These are phyloP conservation scores for Platycheirus rosarum DNA, from an alignment of 2,888 invertebrate species.

Conservation along the genomic window DNA sequence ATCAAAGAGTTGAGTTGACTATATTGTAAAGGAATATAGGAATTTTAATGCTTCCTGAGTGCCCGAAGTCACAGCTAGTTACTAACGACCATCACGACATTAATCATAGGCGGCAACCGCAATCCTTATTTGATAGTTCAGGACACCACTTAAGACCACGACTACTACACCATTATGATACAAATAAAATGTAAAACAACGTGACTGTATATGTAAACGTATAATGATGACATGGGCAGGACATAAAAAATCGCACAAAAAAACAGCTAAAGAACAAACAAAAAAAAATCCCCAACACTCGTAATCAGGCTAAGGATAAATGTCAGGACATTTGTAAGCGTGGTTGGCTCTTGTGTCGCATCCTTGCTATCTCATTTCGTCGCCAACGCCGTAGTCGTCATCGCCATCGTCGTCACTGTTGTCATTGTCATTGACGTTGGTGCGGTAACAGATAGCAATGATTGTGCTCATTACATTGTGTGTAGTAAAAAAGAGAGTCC, in stretches of 20 bases:
- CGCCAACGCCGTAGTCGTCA: not conserved
- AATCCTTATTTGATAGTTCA: conserved; percentile 29
- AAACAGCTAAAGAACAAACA: not conserved
- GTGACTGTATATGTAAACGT: conserved; percentile 23
- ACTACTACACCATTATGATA: conserved; percentile 15
- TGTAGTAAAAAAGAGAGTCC: conserved; percentile 40
- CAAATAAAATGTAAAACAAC: conserved; percentile 44
- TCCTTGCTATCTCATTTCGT: conserved; percentile 24
- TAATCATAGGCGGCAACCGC: conserved; percentile 32
- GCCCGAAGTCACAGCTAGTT: too few species aligned
- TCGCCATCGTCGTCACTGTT: conserved; percentile 1
- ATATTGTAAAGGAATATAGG: too few species aligned
- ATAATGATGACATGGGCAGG: conserved; percentile 66
- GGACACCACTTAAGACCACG: too few species aligned
- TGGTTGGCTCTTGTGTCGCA: conserved; percentile 35
- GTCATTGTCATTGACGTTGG: conserved; percentile 29
- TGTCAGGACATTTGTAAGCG: conserved; percentile 68
- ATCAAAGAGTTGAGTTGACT: too few species aligned
- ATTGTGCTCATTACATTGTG: conserved; percentile 63
- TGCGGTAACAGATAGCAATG: conserved; percentile 61
- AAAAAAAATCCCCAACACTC: conserved; percentile 38
- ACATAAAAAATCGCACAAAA: conserved; percentile 52
- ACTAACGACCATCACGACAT: too few species aligned
- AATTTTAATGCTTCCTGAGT: too few species aligned
- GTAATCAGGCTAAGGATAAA: conserved; percentile 67